phyloP scores from a whole-genome alignment of 2,888 invertebrate genomes.

The Marasmarcha lunaedactyla region DNA sequence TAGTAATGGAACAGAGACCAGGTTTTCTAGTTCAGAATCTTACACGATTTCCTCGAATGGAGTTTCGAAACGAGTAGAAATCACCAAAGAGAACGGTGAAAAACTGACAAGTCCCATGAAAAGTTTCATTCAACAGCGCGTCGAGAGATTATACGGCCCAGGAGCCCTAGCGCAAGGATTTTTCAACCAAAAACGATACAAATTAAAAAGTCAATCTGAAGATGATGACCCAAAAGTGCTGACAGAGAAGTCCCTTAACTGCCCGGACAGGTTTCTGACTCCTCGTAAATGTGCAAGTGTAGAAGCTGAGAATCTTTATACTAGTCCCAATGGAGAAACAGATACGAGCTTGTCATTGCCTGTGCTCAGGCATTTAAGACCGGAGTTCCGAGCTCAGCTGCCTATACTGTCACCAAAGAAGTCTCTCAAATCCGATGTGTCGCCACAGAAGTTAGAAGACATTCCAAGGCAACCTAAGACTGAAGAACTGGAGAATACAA shows the following conservation, averaged over 20 bases:
- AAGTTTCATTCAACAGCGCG: conserved; percentile 89
- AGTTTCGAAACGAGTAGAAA: conserved; percentile 53
- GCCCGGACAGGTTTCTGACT: conserved; percentile 36
- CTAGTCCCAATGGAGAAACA: conserved; percentile 39
- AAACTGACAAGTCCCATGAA: conserved; percentile 67
- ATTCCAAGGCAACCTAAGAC: conserved; percentile 39
- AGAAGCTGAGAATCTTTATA: conserved; percentile 29
- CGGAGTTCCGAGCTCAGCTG: conserved; percentile 88
- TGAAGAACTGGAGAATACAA: conserved; percentile 29
- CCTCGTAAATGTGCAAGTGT: conserved; percentile 31
- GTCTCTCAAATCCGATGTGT: conserved; percentile 37
- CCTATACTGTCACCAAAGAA: conserved; percentile 76
- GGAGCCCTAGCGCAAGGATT: conserved; percentile 89
- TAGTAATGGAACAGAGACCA: conserved; percentile 44
- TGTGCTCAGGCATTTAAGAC: conserved; percentile 84
- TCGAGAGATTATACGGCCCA: conserved; percentile 89
- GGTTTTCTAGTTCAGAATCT: conserved; percentile 40
- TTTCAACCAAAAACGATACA: conserved; percentile 75
- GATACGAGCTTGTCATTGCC: conserved; percentile 68
- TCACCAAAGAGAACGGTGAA: conserved; percentile 61
- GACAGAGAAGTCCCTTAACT: conserved; percentile 51
- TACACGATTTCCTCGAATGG: conserved; percentile 62
- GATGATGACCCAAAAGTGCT: conserved; percentile 49
- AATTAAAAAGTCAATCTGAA: conserved; percentile 47
- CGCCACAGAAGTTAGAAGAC: conserved; percentile 42